Percentiles rank a stretch among this genome's conserved stretches.
Evolutionary conservation across 2,113 vertebrate genomes (phyloP).

Genomic region (Ictalurus punctatus): DNA sequence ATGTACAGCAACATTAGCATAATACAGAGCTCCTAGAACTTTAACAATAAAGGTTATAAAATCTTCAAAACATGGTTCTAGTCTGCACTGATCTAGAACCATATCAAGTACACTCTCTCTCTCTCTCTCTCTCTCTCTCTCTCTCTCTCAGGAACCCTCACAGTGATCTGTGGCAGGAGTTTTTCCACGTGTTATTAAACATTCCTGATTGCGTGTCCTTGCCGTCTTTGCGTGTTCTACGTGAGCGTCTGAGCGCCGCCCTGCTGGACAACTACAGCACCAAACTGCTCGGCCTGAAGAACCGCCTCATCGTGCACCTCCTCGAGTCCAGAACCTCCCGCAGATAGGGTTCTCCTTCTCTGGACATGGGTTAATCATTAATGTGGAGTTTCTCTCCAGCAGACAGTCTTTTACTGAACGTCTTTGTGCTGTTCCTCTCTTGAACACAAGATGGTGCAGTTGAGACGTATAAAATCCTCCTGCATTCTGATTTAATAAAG

Average conservation of each 20-base stretch:
- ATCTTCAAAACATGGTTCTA: neutral
- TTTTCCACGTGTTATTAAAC: conserved; percentile 87
- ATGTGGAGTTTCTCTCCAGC: neutral
- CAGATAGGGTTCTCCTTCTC: conserved; percentile 45
- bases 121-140: neutral
- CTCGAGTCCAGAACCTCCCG: conserved; percentile 74
- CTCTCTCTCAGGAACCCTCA: conserved; percentile 78
- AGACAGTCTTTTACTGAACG: neutral
- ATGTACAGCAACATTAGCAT: neutral
- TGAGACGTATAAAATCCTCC: neutral
- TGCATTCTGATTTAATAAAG: neutral
- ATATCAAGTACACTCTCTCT: neutral
- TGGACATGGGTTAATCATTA: neutral
- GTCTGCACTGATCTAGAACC: neutral
- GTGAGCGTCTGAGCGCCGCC: conserved; percentile 64
- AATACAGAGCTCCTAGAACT: neutral
- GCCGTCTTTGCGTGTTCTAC: conserved; percentile 71
- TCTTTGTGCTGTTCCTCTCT: neutral
- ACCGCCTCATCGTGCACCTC: conserved; percentile 81
- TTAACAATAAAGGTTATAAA: neutral
- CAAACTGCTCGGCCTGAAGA: conserved; percentile 79
- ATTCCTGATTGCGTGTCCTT: conserved; percentile 73
- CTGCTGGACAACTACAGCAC: conserved; percentile 76
- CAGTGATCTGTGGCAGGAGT: conserved; percentile 82
- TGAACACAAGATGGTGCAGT: neutral